A percentile compares a stretch with the other conserved stretches of the same genome.
phyloP scores from a whole-genome alignment of 2,888 invertebrate genomes.

The Drosophila fulvimacula region DNA sequence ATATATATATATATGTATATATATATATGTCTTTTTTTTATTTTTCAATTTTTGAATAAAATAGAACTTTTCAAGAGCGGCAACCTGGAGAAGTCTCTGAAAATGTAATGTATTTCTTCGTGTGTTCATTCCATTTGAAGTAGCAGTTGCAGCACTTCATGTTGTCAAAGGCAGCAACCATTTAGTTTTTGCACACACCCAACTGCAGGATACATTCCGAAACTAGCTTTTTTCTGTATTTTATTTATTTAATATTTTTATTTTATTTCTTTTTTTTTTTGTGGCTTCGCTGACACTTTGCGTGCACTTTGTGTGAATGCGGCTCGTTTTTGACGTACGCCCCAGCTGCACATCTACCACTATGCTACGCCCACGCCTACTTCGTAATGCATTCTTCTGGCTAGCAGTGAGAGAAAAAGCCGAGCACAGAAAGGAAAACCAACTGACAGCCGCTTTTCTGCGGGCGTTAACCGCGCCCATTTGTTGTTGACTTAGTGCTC shows the following conservation, averaged over 20 bases:
- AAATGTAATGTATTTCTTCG: background rate
- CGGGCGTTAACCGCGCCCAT: slow-evolving; percentile 72
- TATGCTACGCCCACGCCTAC: slow-evolving; percentile 18
- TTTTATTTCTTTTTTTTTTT: background rate
- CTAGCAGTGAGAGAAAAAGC: slow-evolving; percentile 5
- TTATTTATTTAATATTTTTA: slow-evolving; percentile 10
- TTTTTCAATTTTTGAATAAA: too few relatives aligned
- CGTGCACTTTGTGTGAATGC: slow-evolving; percentile 31
- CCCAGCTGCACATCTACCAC: background rate
- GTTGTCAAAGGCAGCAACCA: slow-evolving; percentile 6
- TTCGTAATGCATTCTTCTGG: slow-evolving; percentile 35
- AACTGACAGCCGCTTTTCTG: slow-evolving; percentile 53
- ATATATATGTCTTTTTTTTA: too few relatives aligned
- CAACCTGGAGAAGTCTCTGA: background rate
- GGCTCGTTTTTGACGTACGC: slow-evolving; percentile 17
- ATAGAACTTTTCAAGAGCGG: too few relatives aligned
- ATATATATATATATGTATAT: too few relatives aligned
- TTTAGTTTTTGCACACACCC: background rate
- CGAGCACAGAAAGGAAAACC: background rate
- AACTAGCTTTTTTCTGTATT: slow-evolving; percentile 16
- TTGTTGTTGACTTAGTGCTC: slow-evolving; percentile 78
- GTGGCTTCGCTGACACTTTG: slow-evolving; percentile 54
- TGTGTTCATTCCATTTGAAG: too few relatives aligned
- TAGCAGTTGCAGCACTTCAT: background rate
- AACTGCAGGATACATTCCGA: background rate